Conservation (phyloP, 2,113 vertebrate genomes). For the Agelaius tricolor region DNA sequence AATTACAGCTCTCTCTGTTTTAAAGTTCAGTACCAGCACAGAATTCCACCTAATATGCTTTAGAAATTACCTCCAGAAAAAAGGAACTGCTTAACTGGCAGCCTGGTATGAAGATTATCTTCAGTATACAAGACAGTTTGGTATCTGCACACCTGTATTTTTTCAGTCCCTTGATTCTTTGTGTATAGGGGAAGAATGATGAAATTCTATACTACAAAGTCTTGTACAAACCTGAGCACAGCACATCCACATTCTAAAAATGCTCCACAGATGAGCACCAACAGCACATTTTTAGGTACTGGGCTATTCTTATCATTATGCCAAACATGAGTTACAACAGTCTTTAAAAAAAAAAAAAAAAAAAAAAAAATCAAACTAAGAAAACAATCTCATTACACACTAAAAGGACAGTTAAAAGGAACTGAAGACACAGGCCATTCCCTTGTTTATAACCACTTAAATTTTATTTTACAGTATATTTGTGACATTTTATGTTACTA, state of each 20-base stretch:
- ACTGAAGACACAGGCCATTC: neutral
- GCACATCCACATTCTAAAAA: neutral
- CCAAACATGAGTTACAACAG: neutral
- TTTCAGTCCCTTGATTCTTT: neutral
- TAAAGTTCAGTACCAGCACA: neutral
- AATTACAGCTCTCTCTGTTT: neutral
- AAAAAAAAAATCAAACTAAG: neutral
- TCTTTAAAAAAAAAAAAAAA: neutral
- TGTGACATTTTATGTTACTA: conserved; percentile 74
- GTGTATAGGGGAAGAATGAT: accelerated
- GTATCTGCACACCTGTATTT: neutral
- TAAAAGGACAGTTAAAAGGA: neutral
- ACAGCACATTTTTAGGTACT: neutral
- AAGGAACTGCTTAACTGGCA: neutral
- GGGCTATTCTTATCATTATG: neutral
- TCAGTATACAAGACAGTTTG: neutral
- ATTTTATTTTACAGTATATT: conserved; percentile 83
- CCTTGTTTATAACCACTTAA: conserved; percentile 70
- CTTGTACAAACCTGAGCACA: neutral
- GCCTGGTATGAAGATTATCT: neutral
- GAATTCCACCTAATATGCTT: neutral
- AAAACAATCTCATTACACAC: neutral
- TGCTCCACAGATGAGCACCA: neutral
- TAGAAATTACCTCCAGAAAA: neutral
- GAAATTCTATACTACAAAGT: neutral